Conservation (phyloP, 2,888 invertebrate species). For the Uropetala carovei region DNA sequence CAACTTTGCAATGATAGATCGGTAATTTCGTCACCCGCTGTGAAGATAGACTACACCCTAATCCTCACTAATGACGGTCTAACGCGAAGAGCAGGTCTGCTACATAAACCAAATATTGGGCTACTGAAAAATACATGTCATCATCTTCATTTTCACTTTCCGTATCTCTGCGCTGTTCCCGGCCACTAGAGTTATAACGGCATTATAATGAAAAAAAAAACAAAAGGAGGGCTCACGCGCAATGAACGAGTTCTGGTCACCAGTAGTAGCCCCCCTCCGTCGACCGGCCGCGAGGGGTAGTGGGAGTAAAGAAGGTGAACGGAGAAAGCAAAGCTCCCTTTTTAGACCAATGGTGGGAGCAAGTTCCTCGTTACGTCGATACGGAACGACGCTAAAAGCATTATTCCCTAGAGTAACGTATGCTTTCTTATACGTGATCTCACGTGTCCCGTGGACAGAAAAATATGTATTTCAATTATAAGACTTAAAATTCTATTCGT, state of each 20-base stretch:
- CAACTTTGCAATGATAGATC: too few relatives aligned
- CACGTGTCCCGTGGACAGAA: not conserved
- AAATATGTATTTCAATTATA: not conserved
- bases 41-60: too few relatives aligned
- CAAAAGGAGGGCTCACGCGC: not conserved
- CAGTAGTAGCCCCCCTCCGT: too few relatives aligned
- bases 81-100: too few relatives aligned
- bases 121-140: not conserved
- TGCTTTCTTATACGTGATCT: not conserved
- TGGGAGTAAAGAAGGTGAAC: not conserved
- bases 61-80: too few relatives aligned
- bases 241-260: slow-evolving; percentile 4
- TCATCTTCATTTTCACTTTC: slow-evolving; percentile 5
- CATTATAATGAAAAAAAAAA: not conserved
- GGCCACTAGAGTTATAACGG: not conserved
- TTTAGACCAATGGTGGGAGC: not conserved
- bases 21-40: too few relatives aligned
- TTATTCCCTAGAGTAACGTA: not conserved
- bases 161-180: not conserved
- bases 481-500: not conserved
- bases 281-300: not conserved
- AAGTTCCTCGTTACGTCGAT: not conserved
- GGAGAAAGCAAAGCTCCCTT: slow-evolving; percentile 25
- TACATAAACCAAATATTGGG: too few relatives aligned
- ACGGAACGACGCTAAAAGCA: not conserved